Evolutionary conservation across 2,797 vertebrate genomes (phyloP).

Genomic region (Pseudocheirus occidentalis): DNA sequence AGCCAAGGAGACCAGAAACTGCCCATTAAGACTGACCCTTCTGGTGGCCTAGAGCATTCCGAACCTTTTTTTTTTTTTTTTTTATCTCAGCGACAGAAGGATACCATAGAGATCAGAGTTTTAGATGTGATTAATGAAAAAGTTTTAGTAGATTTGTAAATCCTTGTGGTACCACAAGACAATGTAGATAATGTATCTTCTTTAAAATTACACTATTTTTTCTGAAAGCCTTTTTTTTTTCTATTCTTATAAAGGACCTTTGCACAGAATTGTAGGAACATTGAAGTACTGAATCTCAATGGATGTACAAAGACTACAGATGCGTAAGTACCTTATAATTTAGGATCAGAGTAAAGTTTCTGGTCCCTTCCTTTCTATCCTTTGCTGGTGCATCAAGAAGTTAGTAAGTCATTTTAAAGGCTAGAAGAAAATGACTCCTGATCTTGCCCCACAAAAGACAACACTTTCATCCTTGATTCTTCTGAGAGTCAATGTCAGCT

Average conservation of each 20-base stretch:
- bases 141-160: constrained; percentile 15
- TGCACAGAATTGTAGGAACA: constrained; percentile 98
- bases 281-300: constrained; percentile 96
- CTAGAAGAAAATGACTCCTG: neutral
- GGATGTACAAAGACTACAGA: constrained; percentile 99
- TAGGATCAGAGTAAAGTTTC: neutral
- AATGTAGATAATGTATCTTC: neutral
- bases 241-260: constrained; percentile 88
- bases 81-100: constrained; percentile 8
- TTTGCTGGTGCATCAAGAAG: neutral
- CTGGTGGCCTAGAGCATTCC: constrained; percentile 20
- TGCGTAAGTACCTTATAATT: constrained; percentile 86
- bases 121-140: constrained; percentile 17
- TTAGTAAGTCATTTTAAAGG: neutral
- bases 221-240: constrained; percentile 57
- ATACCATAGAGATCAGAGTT: constrained; percentile 29
- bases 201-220: constrained; percentile 29
- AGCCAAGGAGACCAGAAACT: neutral
- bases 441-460: neutral
- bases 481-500: neutral
- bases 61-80: constrained; percentile 13
- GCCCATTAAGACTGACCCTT: constrained; percentile 12
- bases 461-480: neutral
- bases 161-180: neutral
- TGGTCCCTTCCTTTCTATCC: neutral